These are phyloP conservation scores for Trissolcus japonicus DNA, from an alignment of 2,888 invertebrate genomes.

Conservation along the genomic window DNA sequence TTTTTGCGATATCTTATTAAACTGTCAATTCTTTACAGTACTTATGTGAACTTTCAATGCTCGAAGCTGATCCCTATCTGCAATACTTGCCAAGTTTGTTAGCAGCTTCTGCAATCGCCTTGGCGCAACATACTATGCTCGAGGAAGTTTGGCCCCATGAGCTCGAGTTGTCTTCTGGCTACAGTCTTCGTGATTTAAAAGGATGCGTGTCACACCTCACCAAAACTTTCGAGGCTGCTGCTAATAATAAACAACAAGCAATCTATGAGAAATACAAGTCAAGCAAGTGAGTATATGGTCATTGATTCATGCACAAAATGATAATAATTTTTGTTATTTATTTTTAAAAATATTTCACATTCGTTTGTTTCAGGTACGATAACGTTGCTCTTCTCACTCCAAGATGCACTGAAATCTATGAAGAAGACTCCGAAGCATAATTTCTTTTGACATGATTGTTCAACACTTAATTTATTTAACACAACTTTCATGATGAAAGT, in stretches of 20 bases:
- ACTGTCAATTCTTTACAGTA: constrained; percentile 78
- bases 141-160: constrained; percentile 83
- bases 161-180: constrained; percentile 83
- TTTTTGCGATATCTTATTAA: not conserved
- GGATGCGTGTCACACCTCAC: constrained; percentile 83
- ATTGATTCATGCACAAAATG: not conserved
- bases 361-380: constrained; percentile 64
- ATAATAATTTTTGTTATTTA: not conserved
- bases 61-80: constrained; percentile 92
- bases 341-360: not conserved
- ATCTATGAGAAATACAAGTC: constrained; percentile 92
- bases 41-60: constrained; percentile 87
- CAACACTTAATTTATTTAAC: no score
- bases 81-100: constrained; percentile 88
- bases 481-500: no score
- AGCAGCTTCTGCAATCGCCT: constrained; percentile 87
- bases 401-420: constrained; percentile 68
- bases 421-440: constrained; percentile 71
- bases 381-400: constrained; percentile 72
- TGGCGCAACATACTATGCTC: constrained; percentile 86
- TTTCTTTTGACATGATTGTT: constrained; percentile 4
- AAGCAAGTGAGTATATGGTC: constrained; percentile 78
- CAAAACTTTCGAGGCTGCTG: constrained; percentile 83
- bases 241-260: constrained; percentile 85
- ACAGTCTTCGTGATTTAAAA: constrained; percentile 81